phyloP scores from a whole-genome alignment of 2,888 invertebrate species.

The Microctonus aethiopoides region DNA sequence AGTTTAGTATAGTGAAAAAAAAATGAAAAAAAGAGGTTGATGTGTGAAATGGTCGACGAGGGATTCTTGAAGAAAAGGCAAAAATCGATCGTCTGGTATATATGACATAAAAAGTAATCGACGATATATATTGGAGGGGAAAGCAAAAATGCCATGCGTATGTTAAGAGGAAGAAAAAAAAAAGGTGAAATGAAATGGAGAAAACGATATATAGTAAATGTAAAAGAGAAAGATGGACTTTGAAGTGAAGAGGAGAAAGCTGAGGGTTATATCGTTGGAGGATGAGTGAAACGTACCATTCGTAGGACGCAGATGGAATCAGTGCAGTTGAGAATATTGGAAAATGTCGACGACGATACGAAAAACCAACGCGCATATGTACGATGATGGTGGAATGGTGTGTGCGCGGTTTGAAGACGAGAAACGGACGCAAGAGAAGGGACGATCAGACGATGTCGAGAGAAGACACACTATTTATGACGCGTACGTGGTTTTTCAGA shows the following conservation, averaged over 20 bases:
- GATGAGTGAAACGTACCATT: constrained; percentile 25
- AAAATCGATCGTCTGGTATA: constrained; percentile 5
- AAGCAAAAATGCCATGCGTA: not conserved
- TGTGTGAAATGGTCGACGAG: not conserved
- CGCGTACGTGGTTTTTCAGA: constrained; percentile 60
- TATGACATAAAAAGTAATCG: constrained; percentile 27
- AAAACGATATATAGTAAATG: not conserved
- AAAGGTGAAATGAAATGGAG: not conserved
- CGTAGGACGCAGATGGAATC: constrained; percentile 61
- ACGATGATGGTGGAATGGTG: not conserved
- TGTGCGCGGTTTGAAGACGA: constrained; percentile 16
- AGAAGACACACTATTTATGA: constrained; percentile 62
- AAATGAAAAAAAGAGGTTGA: not conserved
- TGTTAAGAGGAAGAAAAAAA: not conserved
- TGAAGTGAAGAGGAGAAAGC: no score
- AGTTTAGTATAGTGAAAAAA: no score
- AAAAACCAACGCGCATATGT: not conserved
- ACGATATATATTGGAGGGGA: not conserved
- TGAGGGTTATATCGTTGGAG: not conserved
- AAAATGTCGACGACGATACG: constrained; percentile 56
- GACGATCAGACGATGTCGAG: constrained; percentile 38
- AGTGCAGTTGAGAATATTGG: constrained; percentile 63
- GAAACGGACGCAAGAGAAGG: constrained; percentile 24
- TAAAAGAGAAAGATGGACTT: constrained; percentile 4
- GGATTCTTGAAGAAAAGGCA: not conserved